These are phyloP conservation scores for Zaprionus ghesquierei DNA, from an alignment of 1,140 invertebrate genomes.

Conservation along the genomic window DNA sequence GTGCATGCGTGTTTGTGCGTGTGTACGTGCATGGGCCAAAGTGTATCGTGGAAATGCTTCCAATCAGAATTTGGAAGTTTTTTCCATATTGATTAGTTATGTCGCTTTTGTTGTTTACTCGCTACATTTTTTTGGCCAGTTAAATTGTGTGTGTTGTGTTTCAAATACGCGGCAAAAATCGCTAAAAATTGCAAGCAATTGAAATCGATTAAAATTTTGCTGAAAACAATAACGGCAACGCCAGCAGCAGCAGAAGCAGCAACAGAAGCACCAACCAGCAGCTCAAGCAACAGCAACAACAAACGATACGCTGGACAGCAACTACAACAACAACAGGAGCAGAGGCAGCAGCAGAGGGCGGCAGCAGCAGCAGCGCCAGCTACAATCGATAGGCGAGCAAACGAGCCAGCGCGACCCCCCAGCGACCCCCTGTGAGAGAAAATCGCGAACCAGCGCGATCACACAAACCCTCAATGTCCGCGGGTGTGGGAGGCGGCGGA, in stretches of 20 bases:
- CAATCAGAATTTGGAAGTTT: slow-evolving; percentile 69
- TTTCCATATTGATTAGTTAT: slow-evolving; percentile 83
- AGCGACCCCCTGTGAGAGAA: background rate
- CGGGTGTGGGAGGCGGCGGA: slow-evolving; percentile 81
- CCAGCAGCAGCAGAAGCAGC: background rate
- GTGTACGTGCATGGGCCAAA: slow-evolving; percentile 27
- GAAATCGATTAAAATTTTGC: background rate
- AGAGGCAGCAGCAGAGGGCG: background rate
- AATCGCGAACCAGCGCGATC: slow-evolving; percentile 57
- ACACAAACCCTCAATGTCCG: slow-evolving; percentile 70
- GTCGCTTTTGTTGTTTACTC: slow-evolving; percentile 83
- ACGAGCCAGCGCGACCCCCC: background rate
- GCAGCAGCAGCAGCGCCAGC: background rate
- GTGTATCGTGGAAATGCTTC: slow-evolving; percentile 48
- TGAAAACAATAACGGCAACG: slow-evolving; percentile 3
- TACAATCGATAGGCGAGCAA: slow-evolving; percentile 15
- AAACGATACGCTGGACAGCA: background rate
- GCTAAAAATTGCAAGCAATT: background rate
- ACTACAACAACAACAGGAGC: background rate
- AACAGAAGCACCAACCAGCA: background rate
- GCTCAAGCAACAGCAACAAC: background rate
- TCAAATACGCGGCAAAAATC: slow-evolving; percentile 48
- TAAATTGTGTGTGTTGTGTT: slow-evolving; percentile 65
- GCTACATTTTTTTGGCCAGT: slow-evolving; percentile 77
- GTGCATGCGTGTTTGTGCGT: slow-evolving; percentile 46